phyloP scores from a whole-genome alignment of 2,113 vertebrate species.

The Xiphophorus maculatus region DNA sequence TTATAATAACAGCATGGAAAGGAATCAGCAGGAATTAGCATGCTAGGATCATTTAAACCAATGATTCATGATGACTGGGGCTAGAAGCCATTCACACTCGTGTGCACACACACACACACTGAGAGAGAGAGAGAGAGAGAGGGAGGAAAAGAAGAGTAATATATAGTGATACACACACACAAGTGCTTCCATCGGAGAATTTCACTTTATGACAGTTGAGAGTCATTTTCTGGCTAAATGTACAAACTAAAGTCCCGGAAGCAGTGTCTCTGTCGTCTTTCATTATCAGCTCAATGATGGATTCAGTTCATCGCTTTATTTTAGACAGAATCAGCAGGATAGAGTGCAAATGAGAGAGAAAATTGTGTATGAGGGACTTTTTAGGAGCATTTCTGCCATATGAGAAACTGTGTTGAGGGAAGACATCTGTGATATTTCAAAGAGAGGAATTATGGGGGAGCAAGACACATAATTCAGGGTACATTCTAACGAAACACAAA shows the following conservation, averaged over 20 bases:
- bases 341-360: conserved; percentile 48
- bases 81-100: conserved; percentile 58
- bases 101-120: conserved; percentile 17
- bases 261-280: conserved; percentile 54
- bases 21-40: conserved; percentile 75
- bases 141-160: not conserved
- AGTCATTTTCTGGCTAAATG: conserved; percentile 71
- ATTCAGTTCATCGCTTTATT: conserved; percentile 53
- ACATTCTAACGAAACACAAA: conserved; percentile 9
- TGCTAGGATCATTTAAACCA: conserved; percentile 74
- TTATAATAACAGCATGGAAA: conserved; percentile 75
- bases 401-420: conserved; percentile 6
- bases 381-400: conserved; percentile 15
- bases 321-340: conserved; percentile 55
- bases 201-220: conserved; percentile 67
- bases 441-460: conserved; percentile 12
- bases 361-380: conserved; percentile 42
- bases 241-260: conserved; percentile 67
- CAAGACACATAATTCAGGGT: conserved; percentile 31
- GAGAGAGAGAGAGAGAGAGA: conserved; percentile 9
- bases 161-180: conserved; percentile 35
- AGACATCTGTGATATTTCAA: conserved; percentile 27
- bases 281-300: conserved; percentile 61
- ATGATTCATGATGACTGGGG: conserved; percentile 72
- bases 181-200: conserved; percentile 53